Evolutionary conservation across 2,888 invertebrate species (phyloP).

Genomic region (Seira sanloemensis): DNA sequence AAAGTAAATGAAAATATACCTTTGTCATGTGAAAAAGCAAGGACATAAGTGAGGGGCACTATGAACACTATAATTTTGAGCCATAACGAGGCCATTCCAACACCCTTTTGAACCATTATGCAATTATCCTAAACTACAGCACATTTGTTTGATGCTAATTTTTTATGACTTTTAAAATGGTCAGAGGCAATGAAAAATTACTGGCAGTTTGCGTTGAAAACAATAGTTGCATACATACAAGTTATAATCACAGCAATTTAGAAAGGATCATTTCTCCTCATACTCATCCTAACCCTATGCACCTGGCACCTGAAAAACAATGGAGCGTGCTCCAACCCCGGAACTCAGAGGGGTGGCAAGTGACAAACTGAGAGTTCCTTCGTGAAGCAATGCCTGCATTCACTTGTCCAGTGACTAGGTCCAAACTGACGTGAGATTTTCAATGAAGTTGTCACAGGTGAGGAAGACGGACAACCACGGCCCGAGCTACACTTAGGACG

Average conservation of each 20-base stretch:
- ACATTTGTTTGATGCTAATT: slow-evolving; percentile 16
- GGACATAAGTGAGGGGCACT: slow-evolving; percentile 63
- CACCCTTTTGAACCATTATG: background rate
- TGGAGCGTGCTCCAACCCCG: background rate
- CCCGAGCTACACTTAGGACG: too few species aligned
- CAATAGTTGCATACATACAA: too few species aligned
- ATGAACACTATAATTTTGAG: slow-evolving; percentile 58
- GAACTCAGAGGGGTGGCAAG: slow-evolving; percentile 16
- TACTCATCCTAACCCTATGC: slow-evolving; percentile 22
- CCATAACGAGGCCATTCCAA: slow-evolving; percentile 37
- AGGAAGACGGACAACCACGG: background rate
- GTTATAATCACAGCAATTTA: background rate
- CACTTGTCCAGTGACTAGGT: slow-evolving; percentile 50
- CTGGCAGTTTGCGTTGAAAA: slow-evolving; percentile 41
- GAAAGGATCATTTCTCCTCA: slow-evolving; percentile 13
- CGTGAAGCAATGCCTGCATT: slow-evolving; percentile 10
- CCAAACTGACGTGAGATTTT: slow-evolving; percentile 28
- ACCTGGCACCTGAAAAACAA: slow-evolving; percentile 31
- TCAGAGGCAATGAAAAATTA: background rate
- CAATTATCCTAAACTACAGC: background rate
- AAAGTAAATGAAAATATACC: slow-evolving; percentile 50
- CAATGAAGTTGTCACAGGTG: slow-evolving; percentile 59
- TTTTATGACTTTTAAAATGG: background rate
- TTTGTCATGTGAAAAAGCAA: slow-evolving; percentile 69
- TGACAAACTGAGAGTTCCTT: slow-evolving; percentile 33